phyloP scores from a whole-genome alignment of 1,140 invertebrate species.

The Microvelia longipes region DNA sequence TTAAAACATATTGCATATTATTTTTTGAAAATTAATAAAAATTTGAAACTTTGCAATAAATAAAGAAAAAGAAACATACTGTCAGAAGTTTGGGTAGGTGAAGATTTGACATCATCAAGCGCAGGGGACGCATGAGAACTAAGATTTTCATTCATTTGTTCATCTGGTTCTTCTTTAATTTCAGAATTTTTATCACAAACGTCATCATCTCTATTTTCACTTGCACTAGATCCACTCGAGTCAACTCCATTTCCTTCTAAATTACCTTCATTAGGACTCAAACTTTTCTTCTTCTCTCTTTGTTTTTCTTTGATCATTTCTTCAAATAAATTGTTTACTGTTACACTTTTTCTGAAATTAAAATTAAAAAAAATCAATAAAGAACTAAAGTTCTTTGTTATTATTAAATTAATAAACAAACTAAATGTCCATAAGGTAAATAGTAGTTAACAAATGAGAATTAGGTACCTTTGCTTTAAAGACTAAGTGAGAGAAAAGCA shows the following conservation, averaged over 20 bases:
- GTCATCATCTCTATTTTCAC: slow-evolving; percentile 8
- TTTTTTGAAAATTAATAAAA: too few species aligned
- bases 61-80: slow-evolving; percentile 2
- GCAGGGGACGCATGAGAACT: slow-evolving; percentile 15
- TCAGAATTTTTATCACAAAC: slow-evolving; percentile 12
- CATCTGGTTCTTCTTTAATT: slow-evolving; percentile 15
- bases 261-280: slow-evolving; percentile 2
- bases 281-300: slow-evolving; percentile 14
- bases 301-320: slow-evolving; percentile 17
- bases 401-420: too few species aligned
- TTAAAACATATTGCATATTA: too few species aligned
- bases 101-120: slow-evolving; percentile 15
- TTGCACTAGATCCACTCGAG: neutral
- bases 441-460: too few species aligned
- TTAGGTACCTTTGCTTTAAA: too few species aligned
- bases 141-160: slow-evolving; percentile 1
- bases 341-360: neutral
- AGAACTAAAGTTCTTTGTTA: too few species aligned
- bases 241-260: slow-evolving; percentile 11
- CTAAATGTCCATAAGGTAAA: too few species aligned
- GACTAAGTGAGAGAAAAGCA: too few species aligned
- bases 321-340: neutral
- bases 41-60: too few species aligned
- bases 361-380: neutral
- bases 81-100: slow-evolving; percentile 4